phyloP scores from a whole-genome alignment of 2,888 invertebrate species.

The Taphrorychus bicolor region DNA sequence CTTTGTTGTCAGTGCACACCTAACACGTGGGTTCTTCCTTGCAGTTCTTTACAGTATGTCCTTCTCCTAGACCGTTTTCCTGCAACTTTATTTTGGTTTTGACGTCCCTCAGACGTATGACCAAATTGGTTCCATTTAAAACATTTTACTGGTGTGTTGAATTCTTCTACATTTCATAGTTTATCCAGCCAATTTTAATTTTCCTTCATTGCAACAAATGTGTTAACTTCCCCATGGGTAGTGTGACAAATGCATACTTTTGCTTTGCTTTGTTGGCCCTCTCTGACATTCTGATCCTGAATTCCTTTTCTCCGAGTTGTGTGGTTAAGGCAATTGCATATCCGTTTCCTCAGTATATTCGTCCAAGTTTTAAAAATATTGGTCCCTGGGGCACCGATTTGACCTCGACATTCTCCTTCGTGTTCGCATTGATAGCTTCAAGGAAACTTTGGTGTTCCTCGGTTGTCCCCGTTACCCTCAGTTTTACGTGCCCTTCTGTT shows the following conservation, averaged over 20 bases:
- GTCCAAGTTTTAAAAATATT: background rate
- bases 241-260: background rate
- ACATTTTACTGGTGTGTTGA: background rate
- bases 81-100: background rate
- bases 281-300: background rate
- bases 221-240: background rate
- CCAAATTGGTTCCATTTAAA: background rate
- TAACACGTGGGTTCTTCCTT: background rate
- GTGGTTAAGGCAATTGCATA: background rate
- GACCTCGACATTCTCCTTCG: background rate
- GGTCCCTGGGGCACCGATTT: background rate
- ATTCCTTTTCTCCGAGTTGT: background rate
- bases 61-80: background rate
- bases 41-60: background rate
- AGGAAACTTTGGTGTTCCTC: background rate
- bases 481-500: background rate
- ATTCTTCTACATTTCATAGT: background rate
- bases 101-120: background rate
- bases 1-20: background rate
- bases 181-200: background rate
- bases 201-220: background rate
- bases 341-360: background rate
- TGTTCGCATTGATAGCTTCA: background rate
- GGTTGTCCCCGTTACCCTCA: background rate
- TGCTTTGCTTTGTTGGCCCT: background rate